phyloP scores from a whole-genome alignment of 2,888 invertebrate species.

The Rhabditophanes sp. region DNA sequence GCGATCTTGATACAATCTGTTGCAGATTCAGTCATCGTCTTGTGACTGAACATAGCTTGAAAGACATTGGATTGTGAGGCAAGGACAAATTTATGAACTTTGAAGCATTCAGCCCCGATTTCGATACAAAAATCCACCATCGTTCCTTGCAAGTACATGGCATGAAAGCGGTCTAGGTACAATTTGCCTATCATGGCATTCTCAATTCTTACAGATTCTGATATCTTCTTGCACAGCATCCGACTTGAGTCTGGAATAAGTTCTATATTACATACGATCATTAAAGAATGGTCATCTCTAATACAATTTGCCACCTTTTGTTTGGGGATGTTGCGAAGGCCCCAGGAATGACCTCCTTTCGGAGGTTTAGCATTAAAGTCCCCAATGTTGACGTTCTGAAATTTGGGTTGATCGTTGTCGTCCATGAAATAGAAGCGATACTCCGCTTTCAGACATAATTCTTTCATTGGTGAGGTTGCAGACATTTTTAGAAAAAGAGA shows the following conservation, averaged over 20 bases:
- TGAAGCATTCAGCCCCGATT: slow-evolving; percentile 17
- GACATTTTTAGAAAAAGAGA: slow-evolving; percentile 44
- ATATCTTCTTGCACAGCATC: too few species aligned
- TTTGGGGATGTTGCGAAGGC: slow-evolving; percentile 41
- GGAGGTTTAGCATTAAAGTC: slow-evolving; percentile 44
- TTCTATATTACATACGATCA: slow-evolving; percentile 42
- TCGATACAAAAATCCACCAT: slow-evolving; percentile 30
- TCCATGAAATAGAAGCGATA: slow-evolving; percentile 43
- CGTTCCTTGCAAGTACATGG: slow-evolving; percentile 22
- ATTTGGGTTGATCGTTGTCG: slow-evolving; percentile 32
- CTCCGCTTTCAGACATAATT: slow-evolving; percentile 23
- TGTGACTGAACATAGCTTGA: slow-evolving; percentile 36
- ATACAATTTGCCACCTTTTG: slow-evolving; percentile 35
- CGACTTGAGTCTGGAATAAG: slow-evolving; percentile 34
- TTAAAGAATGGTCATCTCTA: slow-evolving; percentile 35
- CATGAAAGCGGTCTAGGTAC: slow-evolving; percentile 14
- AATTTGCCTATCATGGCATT: slow-evolving; percentile 16
- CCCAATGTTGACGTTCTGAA: slow-evolving; percentile 43
- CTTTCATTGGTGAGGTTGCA: slow-evolving; percentile 29
- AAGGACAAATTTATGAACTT: slow-evolving; percentile 37
- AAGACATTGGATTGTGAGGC: slow-evolving; percentile 41
- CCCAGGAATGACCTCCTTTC: slow-evolving; percentile 44
- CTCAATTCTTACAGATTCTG: too few species aligned
- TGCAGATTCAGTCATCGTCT: slow-evolving; percentile 17
- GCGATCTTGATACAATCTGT: slow-evolving; percentile 13